Conservation (phyloP, 2,113 vertebrate species). For the Blennius ocellaris region DNA sequence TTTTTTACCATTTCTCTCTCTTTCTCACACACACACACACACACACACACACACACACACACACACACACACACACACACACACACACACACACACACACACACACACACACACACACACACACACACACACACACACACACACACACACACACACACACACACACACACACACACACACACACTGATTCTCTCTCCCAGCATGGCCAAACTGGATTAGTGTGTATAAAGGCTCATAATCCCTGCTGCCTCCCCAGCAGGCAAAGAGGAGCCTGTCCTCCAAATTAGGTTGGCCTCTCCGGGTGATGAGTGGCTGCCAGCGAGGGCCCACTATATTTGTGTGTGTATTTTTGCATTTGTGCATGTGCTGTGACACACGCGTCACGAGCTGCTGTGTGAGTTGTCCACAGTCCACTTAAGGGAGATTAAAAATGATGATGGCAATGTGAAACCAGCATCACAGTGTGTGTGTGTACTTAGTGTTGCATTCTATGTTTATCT, state of each 20-base stretch:
- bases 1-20: slow-evolving; percentile 6
- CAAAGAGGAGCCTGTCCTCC: slow-evolving; percentile 78
- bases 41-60: slow-evolving; percentile 26
- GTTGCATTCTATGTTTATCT: slow-evolving; percentile 1
- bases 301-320: slow-evolving; percentile 76
- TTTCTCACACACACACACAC: slow-evolving; percentile 24
- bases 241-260: slow-evolving; percentile 79
- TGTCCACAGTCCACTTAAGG: slow-evolving; percentile 27
- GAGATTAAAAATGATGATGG: slow-evolving; percentile 17
- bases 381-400: slow-evolving; percentile 48
- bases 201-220: slow-evolving; percentile 84
- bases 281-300: slow-evolving; percentile 80
- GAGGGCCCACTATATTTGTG: slow-evolving; percentile 57
- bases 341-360: slow-evolving; percentile 41
- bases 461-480: slow-evolving; percentile 1
- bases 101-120: slow-evolving; percentile 39
- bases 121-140: slow-evolving; percentile 21
- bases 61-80: slow-evolving; percentile 37
- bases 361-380: slow-evolving; percentile 19
- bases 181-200: slow-evolving; percentile 63
- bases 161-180: slow-evolving; percentile 31
- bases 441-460: neutral
- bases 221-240: slow-evolving; percentile 84
- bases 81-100: slow-evolving; percentile 28
- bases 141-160: slow-evolving; percentile 21